Evolutionary conservation across 53 echinoderm and acorn worm genomes (phyloP).

Genomic region (Echinometra lucunter): DNA sequence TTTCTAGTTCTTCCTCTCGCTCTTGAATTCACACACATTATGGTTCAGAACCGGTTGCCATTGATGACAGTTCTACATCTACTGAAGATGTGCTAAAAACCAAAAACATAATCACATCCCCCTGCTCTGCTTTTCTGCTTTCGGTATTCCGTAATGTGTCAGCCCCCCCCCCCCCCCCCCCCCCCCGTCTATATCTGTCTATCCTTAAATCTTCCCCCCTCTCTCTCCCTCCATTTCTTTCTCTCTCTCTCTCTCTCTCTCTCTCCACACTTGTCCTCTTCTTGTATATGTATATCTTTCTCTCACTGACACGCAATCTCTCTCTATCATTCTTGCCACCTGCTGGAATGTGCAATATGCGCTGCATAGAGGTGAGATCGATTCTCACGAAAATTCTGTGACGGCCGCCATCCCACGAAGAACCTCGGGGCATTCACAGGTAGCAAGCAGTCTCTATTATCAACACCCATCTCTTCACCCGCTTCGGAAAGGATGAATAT

Average conservation of each 20-base stretch:
- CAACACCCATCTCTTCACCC: neutral
- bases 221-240: neutral
- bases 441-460: neutral
- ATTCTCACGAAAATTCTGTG: neutral
- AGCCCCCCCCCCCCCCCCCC: too few species aligned
- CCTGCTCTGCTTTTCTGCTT: too few species aligned
- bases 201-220: neutral
- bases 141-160: too few species aligned
- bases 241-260: neutral
- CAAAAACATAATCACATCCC: too few species aligned
- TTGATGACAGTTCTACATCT: neutral
- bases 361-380: constrained; percentile 22
- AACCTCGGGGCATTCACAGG: neutral
- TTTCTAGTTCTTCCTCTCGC: neutral
- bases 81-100: neutral
- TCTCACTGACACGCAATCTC: neutral
- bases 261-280: neutral
- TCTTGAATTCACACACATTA: neutral
- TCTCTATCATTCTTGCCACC: neutral
- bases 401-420: neutral
- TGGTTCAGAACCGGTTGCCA: neutral
- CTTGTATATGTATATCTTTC: neutral
- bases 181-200: neutral
- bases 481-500: neutral
- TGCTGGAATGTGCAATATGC: constrained; percentile 34